Evolutionary conservation across 2,888 invertebrate species (phyloP), one percentile per base, ranked within the genome.

Genomic region (Pandemis corylana): DNA sequence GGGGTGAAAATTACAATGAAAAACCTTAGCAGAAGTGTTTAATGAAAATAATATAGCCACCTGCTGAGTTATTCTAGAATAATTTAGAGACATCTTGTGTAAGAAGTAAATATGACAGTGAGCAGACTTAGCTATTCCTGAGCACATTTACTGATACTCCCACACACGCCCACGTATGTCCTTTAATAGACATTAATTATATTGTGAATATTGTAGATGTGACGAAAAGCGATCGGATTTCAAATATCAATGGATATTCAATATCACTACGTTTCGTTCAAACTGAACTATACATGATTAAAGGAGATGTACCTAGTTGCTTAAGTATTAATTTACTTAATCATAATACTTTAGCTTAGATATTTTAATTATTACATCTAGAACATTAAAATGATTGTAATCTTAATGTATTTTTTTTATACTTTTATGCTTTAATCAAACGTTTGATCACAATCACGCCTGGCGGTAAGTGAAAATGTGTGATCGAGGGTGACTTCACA

Each of bases 141-240:
- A 46, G 41, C 44, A 20, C 46, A 42, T 42, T 63, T 46, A 64
- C 44, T 46, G 64, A 64, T 15, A 44, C 64, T 6, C 64, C 64
- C 46, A 64, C 64, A 41, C 64, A 10, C 46, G 5, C 64, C 44
- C 13, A 64, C 64, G 42, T 13, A 13, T 64, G 44, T 64, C 64
- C 64, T 64, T 64, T 44, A 64, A 44, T 20, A 46, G 20, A 44
- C 5, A 46, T 15, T 46, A 64, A 64, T 64, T 64, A 64, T 64
- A 46, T 64, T 64, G 44, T 64, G 44, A 63, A 63, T 63, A 59
- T 10, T 59, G 59, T 59, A 59, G 59, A 28, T 59, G n/a, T 56
- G 12, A 59, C 59, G 28, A 59, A 20, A 28, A 59, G 59, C 59
- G 62, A 36, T 62, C 41, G 41, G 62, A n/a, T 62, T 62, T 62